Evolutionary conservation across 1,140 invertebrate genomes (phyloP).

Genomic region (Drosophila navojoa): DNA sequence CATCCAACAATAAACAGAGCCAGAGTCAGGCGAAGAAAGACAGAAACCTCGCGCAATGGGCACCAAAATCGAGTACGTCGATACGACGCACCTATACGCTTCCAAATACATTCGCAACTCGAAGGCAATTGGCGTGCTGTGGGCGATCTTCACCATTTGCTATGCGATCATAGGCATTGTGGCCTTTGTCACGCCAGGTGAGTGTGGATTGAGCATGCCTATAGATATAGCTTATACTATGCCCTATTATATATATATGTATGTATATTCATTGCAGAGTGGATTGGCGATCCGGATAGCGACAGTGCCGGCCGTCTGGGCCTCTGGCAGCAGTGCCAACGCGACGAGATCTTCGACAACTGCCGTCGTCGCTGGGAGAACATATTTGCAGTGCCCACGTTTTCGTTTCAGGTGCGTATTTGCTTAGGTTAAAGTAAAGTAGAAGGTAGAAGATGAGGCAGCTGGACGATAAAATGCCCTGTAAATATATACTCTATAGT

Average conservation of each 20-base stretch:
- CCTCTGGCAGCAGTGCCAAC: slow-evolving; percentile 93
- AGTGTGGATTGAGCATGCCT: slow-evolving; percentile 11
- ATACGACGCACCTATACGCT: slow-evolving; percentile 94
- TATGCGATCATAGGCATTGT: slow-evolving; percentile 98
- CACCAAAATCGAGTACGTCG: slow-evolving; percentile 95
- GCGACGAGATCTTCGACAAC: slow-evolving; percentile 88
- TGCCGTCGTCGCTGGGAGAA: slow-evolving; percentile 94
- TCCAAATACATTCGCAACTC: slow-evolving; percentile 97
- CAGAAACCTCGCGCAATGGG: slow-evolving; percentile 86
- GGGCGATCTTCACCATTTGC: slow-evolving; percentile 98
- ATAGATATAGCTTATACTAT: neutral
- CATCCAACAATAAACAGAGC: slow-evolving; percentile 41
- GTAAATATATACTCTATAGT: too few species aligned
- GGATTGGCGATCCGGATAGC: slow-evolving; percentile 93
- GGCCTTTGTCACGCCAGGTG: slow-evolving; percentile 94
- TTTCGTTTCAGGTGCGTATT: slow-evolving; percentile 87
- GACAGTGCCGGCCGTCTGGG: slow-evolving; percentile 95
- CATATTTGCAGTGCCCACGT: slow-evolving; percentile 91
- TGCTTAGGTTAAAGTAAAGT: neutral
- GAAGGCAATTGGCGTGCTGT: slow-evolving; percentile 97
- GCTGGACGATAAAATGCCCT: too few species aligned
- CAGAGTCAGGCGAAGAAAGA: slow-evolving; percentile 5
- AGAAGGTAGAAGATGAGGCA: neutral
- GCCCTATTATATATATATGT: neutral
- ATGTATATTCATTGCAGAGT: slow-evolving; percentile 86